These are phyloP conservation scores for Panurus biarmicus DNA, from an alignment of 2,113 vertebrate genomes.

Conservation along the genomic window DNA sequence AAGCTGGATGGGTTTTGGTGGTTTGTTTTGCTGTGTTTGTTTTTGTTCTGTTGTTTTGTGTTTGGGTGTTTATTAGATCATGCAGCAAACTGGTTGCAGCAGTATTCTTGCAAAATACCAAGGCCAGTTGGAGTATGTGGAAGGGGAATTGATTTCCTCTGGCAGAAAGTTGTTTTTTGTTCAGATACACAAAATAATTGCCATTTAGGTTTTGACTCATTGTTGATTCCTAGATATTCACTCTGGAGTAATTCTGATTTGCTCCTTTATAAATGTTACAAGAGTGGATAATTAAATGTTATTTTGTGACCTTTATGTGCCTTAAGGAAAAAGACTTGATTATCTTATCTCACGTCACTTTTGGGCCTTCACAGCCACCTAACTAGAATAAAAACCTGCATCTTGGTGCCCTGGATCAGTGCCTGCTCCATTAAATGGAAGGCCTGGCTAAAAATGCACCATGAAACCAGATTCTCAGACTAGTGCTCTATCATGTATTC, in stretches of 20 bases:
- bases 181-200: conserved; percentile 24
- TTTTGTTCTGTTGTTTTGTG: neutral
- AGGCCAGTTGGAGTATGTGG: neutral
- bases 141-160: conserved; percentile 37
- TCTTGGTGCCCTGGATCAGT: neutral
- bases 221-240: conserved; percentile 18
- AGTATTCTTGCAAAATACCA: conserved; percentile 24
- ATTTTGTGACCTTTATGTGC: conserved; percentile 55
- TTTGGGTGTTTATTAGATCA: neutral
- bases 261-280: conserved; percentile 21
- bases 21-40: neutral
- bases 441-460: neutral
- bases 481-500: neutral
- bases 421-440: neutral
- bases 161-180: neutral
- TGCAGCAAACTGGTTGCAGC: neutral
- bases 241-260: conserved; percentile 28
- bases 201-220: conserved; percentile 23
- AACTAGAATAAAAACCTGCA: neutral
- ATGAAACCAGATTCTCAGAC: neutral
- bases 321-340: conserved; percentile 40
- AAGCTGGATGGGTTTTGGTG: neutral
- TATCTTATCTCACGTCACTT: neutral
- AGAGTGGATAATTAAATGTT: conserved; percentile 44
- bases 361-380: neutral